These are phyloP conservation scores for Amaurobius ferox DNA, from an alignment of 2,888 invertebrate species.

Conservation along the genomic window DNA sequence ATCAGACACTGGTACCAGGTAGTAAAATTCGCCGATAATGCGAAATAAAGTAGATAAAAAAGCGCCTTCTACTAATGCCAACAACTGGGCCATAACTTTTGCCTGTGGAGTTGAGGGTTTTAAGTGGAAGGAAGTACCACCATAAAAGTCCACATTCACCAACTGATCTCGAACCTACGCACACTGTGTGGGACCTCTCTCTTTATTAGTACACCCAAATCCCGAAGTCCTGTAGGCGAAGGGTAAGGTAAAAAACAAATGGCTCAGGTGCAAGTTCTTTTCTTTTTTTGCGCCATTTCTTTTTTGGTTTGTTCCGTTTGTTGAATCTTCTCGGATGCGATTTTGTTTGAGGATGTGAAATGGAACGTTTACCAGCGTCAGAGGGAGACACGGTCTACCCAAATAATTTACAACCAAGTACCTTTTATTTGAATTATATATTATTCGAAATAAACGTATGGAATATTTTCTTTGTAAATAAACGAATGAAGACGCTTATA, in stretches of 20 bases:
- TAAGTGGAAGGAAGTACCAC: not conserved
- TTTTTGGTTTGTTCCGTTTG: not conserved
- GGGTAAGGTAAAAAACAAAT: constrained; percentile 25
- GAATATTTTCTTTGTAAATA: no score
- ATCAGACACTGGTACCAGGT: not conserved
- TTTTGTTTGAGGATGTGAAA: no score
- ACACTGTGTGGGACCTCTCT: constrained; percentile 36
- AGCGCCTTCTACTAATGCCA: not conserved
- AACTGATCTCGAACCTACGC: constrained; percentile 35
- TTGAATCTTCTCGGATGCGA: not conserved
- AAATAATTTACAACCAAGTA: no score
- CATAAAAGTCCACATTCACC: constrained; percentile 42
- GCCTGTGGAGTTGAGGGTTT: not conserved
- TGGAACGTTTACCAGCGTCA: no score
- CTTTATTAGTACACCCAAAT: constrained; percentile 46
- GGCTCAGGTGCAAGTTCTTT: constrained; percentile 11
- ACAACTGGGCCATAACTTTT: constrained; percentile 11
- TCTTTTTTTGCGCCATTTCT: not conserved
- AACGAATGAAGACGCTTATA: no score
- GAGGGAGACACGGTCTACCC: no score
- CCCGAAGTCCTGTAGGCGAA: constrained; percentile 28
- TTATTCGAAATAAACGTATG: no score
- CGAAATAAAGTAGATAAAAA: not conserved
- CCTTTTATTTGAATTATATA: no score
- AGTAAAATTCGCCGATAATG: not conserved